Conservation (phyloP, 2,113 vertebrate species). For the Colius striatus region DNA sequence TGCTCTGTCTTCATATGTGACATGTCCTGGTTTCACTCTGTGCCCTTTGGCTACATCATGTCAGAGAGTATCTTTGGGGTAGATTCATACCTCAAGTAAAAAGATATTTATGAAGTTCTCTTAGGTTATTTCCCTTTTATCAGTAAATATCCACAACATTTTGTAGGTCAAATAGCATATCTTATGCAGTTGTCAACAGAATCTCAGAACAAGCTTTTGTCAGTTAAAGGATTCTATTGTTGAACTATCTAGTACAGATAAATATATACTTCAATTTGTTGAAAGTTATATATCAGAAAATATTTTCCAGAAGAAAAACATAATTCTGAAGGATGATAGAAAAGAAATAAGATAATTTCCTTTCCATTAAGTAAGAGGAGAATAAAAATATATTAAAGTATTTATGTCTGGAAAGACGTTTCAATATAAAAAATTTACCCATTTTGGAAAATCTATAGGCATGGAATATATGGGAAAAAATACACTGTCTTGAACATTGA, state of each 20-base stretch:
- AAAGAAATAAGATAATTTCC: constrained; percentile 36
- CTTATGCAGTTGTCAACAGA: neutral
- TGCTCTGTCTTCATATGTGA: neutral
- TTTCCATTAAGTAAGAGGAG: constrained; percentile 18
- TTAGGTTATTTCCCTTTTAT: neutral
- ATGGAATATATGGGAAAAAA: constrained; percentile 17
- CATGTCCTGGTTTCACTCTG: neutral
- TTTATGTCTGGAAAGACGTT: constrained; percentile 47
- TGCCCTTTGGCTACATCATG: neutral
- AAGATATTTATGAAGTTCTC: neutral
- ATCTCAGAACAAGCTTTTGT: neutral
- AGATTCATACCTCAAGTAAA: neutral
- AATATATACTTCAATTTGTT: neutral
- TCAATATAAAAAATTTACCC: constrained; percentile 44
- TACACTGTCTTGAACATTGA: constrained; percentile 40
- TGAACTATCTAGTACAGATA: neutral
- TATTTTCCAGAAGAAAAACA: constrained; percentile 40
- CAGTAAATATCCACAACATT: neutral
- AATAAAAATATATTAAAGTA: constrained; percentile 38
- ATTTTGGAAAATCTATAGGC: constrained; percentile 66
- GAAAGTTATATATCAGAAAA: neutral
- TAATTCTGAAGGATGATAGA: constrained; percentile 6
- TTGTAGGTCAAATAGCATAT: neutral
- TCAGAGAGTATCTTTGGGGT: neutral
- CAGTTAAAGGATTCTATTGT: neutral